These are phyloP conservation scores for Unio pictorum DNA, from an alignment of 2,888 invertebrate genomes.

Conservation along the genomic window DNA sequence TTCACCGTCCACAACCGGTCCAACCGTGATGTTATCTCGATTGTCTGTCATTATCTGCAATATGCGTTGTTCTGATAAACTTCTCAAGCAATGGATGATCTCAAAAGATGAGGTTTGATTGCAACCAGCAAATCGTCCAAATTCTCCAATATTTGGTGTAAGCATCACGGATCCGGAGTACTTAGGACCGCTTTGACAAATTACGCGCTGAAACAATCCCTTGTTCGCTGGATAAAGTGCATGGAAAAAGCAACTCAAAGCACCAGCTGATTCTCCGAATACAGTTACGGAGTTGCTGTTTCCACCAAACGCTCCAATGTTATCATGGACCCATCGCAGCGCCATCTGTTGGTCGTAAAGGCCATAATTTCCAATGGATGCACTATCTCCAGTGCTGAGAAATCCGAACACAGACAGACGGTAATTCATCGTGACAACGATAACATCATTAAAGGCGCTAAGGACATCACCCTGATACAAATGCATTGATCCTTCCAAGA, in stretches of 20 bases:
- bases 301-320: constrained; percentile 59
- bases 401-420: constrained; percentile 20
- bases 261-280: constrained; percentile 34
- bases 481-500: constrained; percentile 4
- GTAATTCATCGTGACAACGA: constrained; percentile 27
- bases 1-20: constrained; percentile 18
- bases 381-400: constrained; percentile 10
- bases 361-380: constrained; percentile 64
- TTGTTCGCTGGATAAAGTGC: constrained; percentile 12
- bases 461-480: constrained; percentile 12
- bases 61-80: neutral
- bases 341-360: constrained; percentile 66
- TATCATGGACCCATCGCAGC: constrained; percentile 61
- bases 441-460: constrained; percentile 14
- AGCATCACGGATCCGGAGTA: neutral
- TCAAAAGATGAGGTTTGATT: neutral
- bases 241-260: constrained; percentile 8
- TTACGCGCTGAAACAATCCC: constrained; percentile 22
- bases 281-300: constrained; percentile 61
- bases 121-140: no score
- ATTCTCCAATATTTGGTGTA: neutral
- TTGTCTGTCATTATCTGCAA: no score
- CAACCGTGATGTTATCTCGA: neutral
- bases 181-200: constrained; percentile 15
- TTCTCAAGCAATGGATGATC: neutral